A percentile compares a stretch with the other conserved stretches of the same genome.
These are phyloP conservation scores for Pachypanchax playfairii DNA, from an alignment of 2,113 vertebrate species.

Conservation along the genomic window DNA sequence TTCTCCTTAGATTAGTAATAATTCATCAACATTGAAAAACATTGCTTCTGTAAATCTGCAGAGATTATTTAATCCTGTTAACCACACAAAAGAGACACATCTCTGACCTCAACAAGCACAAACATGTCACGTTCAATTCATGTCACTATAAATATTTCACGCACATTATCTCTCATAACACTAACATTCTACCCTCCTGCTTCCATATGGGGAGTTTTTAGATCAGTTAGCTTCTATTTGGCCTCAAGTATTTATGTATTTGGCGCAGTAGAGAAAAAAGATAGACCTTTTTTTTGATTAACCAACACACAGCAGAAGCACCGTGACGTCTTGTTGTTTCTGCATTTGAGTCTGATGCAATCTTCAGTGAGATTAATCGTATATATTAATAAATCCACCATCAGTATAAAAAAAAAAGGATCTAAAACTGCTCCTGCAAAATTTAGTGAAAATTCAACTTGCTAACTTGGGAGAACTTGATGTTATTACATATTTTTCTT, in stretches of 20 bases:
- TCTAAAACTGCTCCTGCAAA: neutral
- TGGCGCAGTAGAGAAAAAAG: neutral
- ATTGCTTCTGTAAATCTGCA: conserved; percentile 2
- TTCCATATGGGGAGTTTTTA: neutral
- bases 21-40: conserved; percentile 45
- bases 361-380: neutral
- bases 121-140: neutral
- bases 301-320: neutral
- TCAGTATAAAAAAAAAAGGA: neutral
- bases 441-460: neutral
- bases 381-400: neutral
- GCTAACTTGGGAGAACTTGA: too few species aligned
- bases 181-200: too few species aligned
- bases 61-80: neutral
- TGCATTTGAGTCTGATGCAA: neutral
- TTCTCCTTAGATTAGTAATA: conserved; percentile 28
- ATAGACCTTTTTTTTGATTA: neutral
- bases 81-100: neutral
- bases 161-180: neutral
- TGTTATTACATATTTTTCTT: conserved; percentile 2
- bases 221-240: neutral
- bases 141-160: neutral
- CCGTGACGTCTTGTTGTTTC: neutral
- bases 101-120: neutral
- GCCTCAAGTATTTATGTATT: neutral